Evolutionary conservation across 2,888 invertebrate genomes (phyloP), one percentile per base, ranked within the genome.

Genomic region (Folsomia candida): DNA sequence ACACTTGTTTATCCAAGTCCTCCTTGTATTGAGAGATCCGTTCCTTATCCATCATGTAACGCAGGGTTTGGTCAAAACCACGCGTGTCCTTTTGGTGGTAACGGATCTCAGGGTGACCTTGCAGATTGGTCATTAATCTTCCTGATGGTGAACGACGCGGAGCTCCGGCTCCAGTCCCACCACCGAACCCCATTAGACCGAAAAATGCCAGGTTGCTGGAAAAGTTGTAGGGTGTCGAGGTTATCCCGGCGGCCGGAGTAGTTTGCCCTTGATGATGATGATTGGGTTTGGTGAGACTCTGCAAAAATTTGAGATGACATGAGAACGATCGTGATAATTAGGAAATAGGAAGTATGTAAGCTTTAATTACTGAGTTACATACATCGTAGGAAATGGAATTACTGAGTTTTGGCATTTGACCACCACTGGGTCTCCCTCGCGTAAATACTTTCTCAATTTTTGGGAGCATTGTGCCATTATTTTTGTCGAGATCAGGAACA

Each of bases 31-130:
- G 67, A 18, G 28, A 1, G 27, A 76, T 71, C 54, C 69, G 73
- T 20, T 76, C 76, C 25, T 70, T 67, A 27, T 76, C 76, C 67
- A 72, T 71, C 72, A 72, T 60, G 62, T 76, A 75, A 18, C 75
- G 69, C 18, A 76, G 73, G 25, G 70, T 69, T 67, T 76, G 71
- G 63, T 76, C 76, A 69, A 76, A 76, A 1, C 70, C 72, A n/a
- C 72, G 62, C n/a, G 73, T 76, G 54, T 76, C 70, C 54, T 76
- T 73, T 65, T 76, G 76, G 67, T 76, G 76, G 26, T 76, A 76
- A 20, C 73, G 68, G 6, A 76, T 76, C 47, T 76, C 76, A 26
- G 73, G 73, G 68, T 76, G 72, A 25, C 76, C 73, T 60, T 72
- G 70, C 2, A 76, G 65, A 20, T 27, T 51, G 1, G 76, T 76